Base-by-base conservation (phyloP, 2,113 vertebrate genomes). In the Colius striatus region DNA sequence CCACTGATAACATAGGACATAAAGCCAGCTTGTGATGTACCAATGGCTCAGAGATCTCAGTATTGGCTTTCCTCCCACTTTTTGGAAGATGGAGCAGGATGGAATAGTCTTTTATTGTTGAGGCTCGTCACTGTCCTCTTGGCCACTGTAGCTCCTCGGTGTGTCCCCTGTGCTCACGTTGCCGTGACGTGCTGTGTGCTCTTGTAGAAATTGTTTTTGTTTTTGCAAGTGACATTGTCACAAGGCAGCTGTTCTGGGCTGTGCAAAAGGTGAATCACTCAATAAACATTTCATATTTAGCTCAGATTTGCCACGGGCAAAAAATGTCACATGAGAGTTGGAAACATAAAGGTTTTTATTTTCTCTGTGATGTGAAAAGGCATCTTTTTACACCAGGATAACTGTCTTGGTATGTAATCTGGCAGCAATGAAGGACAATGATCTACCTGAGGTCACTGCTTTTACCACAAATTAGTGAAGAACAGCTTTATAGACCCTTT, bases 381-480 rank as follows among this genome's bases (percentile, higher is more conserved):
- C 16, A 0, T 68, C 54, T 84, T 32, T 91, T 81, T 87, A 72
- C 70, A 82, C 58, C 54, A 16, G 82, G 61, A 32, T 26, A 53
- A 50, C 45, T 50, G 65, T 51, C 68, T 60, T 32, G 80, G 77
- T 79, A 18, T 66, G 57, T 90, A 95, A 95, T 12, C 77, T 66
- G 81, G 66, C 84, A 79, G 84, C 84, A 78, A 7, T 95, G 87
- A 95, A 92, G 78, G 81, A 58, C 91, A 63, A 1, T 38, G 81
- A 93, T 79, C 84, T 90, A 41, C 76, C 12, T 45, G 34, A 89
- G 90, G 94, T 95, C 91, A 72, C 55, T 63, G 83, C 51, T 94
- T 86, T 73, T 70, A 38, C 66, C 92, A 94, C 81, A 5, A 17
- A 95, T 95, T 94, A 94, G 81, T 62, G 53, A 87, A 78, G 74